Evolutionary conservation across 2,888 invertebrate genomes (phyloP).

Genomic region (Drosophila anceps): DNA sequence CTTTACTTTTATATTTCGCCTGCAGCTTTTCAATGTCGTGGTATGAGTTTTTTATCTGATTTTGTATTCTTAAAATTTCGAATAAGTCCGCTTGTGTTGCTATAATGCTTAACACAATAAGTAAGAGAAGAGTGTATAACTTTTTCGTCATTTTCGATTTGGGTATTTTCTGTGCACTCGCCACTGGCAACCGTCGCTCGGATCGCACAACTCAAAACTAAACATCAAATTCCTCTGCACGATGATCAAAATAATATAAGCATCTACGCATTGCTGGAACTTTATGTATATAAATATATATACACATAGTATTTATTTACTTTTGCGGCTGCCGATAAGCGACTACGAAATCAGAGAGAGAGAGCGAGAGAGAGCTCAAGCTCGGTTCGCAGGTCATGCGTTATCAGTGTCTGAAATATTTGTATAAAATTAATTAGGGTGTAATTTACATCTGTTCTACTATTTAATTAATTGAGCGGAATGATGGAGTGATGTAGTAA

Average conservation of each 20-base stretch:
- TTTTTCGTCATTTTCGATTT: slow-evolving; percentile 30
- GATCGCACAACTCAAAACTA: slow-evolving; percentile 43
- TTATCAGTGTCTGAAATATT: slow-evolving; percentile 44
- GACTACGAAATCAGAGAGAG: slow-evolving; percentile 10
- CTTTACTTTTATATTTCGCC: slow-evolving; percentile 38
- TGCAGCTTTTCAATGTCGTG: slow-evolving; percentile 44
- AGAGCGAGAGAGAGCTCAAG: slow-evolving; percentile 3
- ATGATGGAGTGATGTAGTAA: neutral
- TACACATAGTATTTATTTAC: slow-evolving; percentile 4
- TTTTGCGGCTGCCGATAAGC: slow-evolving; percentile 38
- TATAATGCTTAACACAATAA: slow-evolving; percentile 2
- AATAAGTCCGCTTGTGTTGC: slow-evolving; percentile 16
- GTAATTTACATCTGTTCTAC: slow-evolving; percentile 41
- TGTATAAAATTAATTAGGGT: slow-evolving; percentile 50
- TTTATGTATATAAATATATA: slow-evolving; percentile 10
- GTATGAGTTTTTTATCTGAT: slow-evolving; percentile 34
- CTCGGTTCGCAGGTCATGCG: slow-evolving; percentile 29
- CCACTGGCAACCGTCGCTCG: slow-evolving; percentile 35
- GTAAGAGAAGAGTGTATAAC: slow-evolving; percentile 8
- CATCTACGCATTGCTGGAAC: slow-evolving; percentile 9
- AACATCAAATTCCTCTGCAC: slow-evolving; percentile 4
- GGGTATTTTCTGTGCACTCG: neutral
- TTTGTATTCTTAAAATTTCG: slow-evolving; percentile 44
- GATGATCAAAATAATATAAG: slow-evolving; percentile 18
- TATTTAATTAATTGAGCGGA: slow-evolving; percentile 24